Percentiles rank a stretch among this genome's conserved stretches.
phyloP scores from a whole-genome alignment of 1,140 invertebrate genomes.

The Calliphora vicina region DNA sequence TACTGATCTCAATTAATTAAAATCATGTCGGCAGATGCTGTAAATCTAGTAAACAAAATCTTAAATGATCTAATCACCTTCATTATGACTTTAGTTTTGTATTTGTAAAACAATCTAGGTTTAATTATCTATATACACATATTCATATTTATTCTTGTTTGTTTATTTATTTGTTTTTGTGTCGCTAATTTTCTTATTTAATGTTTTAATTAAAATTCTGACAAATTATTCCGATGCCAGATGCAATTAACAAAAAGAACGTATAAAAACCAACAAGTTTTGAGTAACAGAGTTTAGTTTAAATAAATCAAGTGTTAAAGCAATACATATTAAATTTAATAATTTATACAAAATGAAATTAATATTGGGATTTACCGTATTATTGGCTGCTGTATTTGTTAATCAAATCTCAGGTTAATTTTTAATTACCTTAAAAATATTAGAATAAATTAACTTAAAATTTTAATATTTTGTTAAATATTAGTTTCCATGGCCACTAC shows the following conservation, averaged over 20 bases:
- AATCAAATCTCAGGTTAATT: background rate
- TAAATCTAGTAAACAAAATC: background rate
- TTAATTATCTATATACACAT: background rate
- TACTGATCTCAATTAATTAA: background rate
- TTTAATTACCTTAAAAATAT: no score
- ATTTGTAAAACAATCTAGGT: background rate
- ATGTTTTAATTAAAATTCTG: background rate
- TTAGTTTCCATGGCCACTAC: conserved; percentile 40
- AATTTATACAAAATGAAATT: background rate
- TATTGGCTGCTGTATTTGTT: background rate
- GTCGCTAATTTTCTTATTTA: background rate
- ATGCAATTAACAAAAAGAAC: background rate
- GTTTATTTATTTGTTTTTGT: background rate
- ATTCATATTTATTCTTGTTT: no score
- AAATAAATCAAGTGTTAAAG: background rate
- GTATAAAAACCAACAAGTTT: background rate
- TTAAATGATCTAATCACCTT: background rate
- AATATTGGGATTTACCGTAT: background rate
- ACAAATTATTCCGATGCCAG: no score
- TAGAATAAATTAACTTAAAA: background rate
- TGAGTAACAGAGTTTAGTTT: background rate
- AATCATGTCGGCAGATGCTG: background rate
- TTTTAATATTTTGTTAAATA: background rate
- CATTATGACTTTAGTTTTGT: background rate
- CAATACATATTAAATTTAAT: background rate